Evolutionary conservation across 2,888 invertebrate genomes (phyloP), one percentile per base, ranked within the genome.

Genomic region (Calephelis perditalis): DNA sequence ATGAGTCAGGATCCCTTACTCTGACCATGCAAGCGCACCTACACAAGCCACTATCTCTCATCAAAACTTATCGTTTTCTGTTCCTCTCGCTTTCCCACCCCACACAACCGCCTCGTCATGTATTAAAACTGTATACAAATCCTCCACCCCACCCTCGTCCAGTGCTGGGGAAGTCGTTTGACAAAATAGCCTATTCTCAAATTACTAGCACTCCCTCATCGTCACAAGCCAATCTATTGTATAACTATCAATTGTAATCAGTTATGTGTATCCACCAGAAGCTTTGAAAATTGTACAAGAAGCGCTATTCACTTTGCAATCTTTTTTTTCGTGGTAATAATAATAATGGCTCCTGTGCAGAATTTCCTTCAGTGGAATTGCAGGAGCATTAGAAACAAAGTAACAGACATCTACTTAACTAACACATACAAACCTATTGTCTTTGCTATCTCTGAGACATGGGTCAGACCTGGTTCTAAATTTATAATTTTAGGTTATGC

Each of bases 321-420:
- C 9, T 15, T 9, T 26, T 49, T 26, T 49, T 49, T 8, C 15
- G 9, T 26, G 49, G 49, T 9, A 49, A 12, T 15, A 15, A 15
- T 15, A 47, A 49, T 49, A 26, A 40, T 40, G 40, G 40, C 40
- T 40, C 40, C 40, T 40, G 49, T 9, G 4, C 10, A 26, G 49
- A 49, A 49, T 26, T 15, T 49, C 26, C 49, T 49, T 26, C 49
- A 26, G 26, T 47, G 47, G 47, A 47, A 47, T 12, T 47, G 47
- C 15, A 47, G 47, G 47, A 47, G 47, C 7, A 47, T 47, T 15
- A 47, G 6, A 47, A n/a, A 15, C 2, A 47, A 47, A 47, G 15
- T 15, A 7, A 7, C 47, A n/a, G 47, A 47, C 10, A 2, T 45
- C 7, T 3, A 45, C 10, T 45, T n/a, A 11, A 11, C 9, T 45